phyloP scores from a whole-genome alignment of 2,888 invertebrate genomes.

The Acronicta alni region DNA sequence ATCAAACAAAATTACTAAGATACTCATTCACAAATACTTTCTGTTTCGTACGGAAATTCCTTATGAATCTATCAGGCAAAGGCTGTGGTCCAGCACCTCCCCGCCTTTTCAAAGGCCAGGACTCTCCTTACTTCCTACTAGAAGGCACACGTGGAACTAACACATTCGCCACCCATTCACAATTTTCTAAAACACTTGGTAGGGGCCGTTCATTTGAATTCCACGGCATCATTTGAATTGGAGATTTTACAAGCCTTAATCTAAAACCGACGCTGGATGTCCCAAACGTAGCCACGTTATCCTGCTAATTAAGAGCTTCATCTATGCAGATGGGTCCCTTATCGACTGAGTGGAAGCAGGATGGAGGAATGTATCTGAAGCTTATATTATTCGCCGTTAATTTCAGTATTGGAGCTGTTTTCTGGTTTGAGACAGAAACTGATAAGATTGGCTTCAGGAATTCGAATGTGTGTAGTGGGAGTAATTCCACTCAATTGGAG shows the following conservation, averaged over 20 bases:
- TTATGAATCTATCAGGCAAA: no score
- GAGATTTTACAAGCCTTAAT: conserved; percentile 85
- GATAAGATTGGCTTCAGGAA: no score
- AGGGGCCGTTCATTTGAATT: conserved; percentile 78
- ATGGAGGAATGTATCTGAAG: background rate
- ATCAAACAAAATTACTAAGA: conserved; percentile 5
- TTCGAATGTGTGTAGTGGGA: no score
- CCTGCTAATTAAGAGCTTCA: conserved; percentile 77
- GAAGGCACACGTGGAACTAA: no score
- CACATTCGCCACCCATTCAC: no score
- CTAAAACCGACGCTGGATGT: conserved; percentile 77
- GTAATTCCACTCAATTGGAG: no score
- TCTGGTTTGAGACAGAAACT: background rate
- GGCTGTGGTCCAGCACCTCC: no score
- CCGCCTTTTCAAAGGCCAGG: no score
- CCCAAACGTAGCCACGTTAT: conserved; percentile 72
- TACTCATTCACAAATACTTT: conserved; percentile 5
- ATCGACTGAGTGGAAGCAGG: conserved; percentile 20
- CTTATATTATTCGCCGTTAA: background rate
- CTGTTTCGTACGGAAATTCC: no score
- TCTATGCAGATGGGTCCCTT: conserved; percentile 58
- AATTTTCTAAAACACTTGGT: conserved; percentile 54
- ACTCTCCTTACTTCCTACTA: no score
- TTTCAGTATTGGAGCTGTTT: background rate
- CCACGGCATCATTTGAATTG: conserved; percentile 83